Conservation (phyloP, 2,888 invertebrate species). For the Machimus rusticus region DNA sequence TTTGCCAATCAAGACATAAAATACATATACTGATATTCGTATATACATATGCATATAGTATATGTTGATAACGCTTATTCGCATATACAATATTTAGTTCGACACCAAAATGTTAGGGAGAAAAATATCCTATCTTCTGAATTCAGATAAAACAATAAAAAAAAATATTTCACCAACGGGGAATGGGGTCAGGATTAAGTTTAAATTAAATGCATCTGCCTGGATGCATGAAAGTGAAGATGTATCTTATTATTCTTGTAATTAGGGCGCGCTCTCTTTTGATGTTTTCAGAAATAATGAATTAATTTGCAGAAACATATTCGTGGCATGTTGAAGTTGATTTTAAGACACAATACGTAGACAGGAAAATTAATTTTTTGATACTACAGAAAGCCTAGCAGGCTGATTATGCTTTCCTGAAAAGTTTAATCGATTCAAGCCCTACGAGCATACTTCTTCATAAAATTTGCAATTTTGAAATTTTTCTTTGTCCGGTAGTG, state of each 20-base stretch:
- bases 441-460: neutral
- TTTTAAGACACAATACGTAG: neutral
- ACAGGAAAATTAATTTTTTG: neutral
- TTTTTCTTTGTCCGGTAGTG: neutral
- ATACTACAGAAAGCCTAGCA: neutral
- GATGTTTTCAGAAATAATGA: neutral
- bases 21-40: no score
- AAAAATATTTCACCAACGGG: neutral
- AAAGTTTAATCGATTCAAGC: neutral
- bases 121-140: neutral
- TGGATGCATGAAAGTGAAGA: neutral
- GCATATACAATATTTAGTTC: neutral
- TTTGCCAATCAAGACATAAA: neutral
- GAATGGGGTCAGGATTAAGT: neutral
- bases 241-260: neutral
- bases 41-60: no score
- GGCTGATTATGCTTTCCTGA: neutral
- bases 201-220: neutral
- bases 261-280: neutral
- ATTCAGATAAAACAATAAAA: neutral
- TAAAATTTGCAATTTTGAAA: neutral
- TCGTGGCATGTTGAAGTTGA: neutral
- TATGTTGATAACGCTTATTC: neutral
- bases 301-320: neutral
- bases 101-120: neutral